phyloP scores from a whole-genome alignment of 2,888 invertebrate genomes.

The Nineta flava region DNA sequence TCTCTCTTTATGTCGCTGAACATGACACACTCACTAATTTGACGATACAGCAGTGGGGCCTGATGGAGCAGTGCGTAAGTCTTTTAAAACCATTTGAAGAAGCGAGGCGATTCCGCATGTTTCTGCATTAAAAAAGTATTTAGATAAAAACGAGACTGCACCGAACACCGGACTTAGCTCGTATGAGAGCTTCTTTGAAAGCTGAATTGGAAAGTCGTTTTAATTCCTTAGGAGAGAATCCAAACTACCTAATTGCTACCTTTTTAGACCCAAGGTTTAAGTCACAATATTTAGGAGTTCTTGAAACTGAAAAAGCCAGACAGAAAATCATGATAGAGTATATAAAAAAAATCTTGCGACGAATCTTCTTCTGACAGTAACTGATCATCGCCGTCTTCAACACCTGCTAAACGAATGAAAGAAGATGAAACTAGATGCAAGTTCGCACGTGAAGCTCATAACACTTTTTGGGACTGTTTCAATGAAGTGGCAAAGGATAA shows the following conservation, averaged over 20 bases:
- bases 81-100: slow-evolving; percentile 13
- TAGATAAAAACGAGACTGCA: no score
- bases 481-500: slow-evolving; percentile 11
- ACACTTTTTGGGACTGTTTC: slow-evolving; percentile 14
- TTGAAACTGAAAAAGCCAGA: slow-evolving; percentile 11
- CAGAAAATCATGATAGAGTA: slow-evolving; percentile 16
- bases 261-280: no score
- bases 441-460: slow-evolving; percentile 11
- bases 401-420: slow-evolving; percentile 12
- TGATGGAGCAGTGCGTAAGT: slow-evolving; percentile 10
- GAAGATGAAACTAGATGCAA: slow-evolving; percentile 13
- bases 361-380: slow-evolving; percentile 11
- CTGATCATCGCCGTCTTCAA: slow-evolving; percentile 7
- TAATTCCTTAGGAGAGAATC: no score
- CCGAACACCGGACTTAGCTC: no score
- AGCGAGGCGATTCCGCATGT: no score
- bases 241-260: no score
- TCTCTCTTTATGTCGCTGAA: slow-evolving; percentile 11
- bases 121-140: no score
- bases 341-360: slow-evolving; percentile 16
- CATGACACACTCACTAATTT: slow-evolving; percentile 9
- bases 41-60: slow-evolving; percentile 10
- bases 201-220: no score
- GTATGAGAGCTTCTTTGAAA: no score
- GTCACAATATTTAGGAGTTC: slow-evolving; percentile 8